Evolutionary conservation across 2,888 invertebrate species (phyloP).

Genomic region (Margaritifera margaritifera): DNA sequence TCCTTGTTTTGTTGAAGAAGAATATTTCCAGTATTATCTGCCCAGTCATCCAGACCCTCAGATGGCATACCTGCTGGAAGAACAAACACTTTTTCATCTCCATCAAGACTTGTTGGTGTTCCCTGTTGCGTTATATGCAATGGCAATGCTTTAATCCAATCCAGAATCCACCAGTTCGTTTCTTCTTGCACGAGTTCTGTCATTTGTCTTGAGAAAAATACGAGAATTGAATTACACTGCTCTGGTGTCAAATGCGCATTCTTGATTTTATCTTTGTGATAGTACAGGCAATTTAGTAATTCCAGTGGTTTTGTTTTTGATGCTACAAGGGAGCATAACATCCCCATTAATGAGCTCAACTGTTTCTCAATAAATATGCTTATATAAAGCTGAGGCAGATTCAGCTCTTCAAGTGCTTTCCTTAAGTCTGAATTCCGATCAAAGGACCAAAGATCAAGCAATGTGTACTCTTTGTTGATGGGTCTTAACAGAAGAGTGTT

Average conservation of each 20-base stretch:
- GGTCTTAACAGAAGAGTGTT: no score
- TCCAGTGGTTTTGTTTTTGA: constrained; percentile 4
- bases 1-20: constrained; percentile 15
- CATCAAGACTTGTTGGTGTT: constrained; percentile 1
- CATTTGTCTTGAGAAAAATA: constrained; percentile 1
- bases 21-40: constrained; percentile 7
- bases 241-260: neutral
- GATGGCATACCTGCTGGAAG: constrained; percentile 22
- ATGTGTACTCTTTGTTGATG: no score
- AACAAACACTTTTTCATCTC: constrained; percentile 14
- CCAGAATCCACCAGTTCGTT: neutral
- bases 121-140: constrained; percentile 11
- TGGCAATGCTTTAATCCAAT: constrained; percentile 8
- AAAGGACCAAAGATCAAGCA: no score
- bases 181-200: neutral
- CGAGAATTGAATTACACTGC: constrained; percentile 3
- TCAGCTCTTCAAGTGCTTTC: no score
- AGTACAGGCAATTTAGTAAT: constrained; percentile 7
- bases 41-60: constrained; percentile 29
- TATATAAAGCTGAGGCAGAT: no score
- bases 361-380: no score
- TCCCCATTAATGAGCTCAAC: no score
- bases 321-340: neutral
- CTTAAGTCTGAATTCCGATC: no score
- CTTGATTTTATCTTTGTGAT: constrained; percentile 3